Conservation (phyloP, 2,113 vertebrate species). For the Hippopotamus amphibius region DNA sequence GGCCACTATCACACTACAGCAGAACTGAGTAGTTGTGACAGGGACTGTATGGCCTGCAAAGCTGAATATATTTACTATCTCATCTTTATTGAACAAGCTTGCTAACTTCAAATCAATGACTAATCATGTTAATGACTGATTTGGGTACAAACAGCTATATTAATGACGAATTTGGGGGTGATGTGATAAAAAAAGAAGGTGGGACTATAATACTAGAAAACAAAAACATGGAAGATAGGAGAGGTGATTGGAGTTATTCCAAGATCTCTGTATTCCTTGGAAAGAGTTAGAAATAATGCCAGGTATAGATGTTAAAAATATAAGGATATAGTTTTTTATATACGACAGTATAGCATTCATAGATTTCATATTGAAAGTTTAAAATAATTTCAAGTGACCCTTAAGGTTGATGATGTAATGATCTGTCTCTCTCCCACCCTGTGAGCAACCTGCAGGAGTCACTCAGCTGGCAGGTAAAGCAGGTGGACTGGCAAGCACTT, state of each 20-base stretch:
- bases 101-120: not conserved
- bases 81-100: conserved; percentile 10
- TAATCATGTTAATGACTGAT: not conserved
- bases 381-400: conserved; percentile 19
- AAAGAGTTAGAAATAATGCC: not conserved
- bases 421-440: not conserved
- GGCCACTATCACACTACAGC: not conserved
- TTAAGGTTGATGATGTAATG: not conserved
- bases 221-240: not conserved
- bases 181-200: not conserved
- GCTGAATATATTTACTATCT: conserved; percentile 1
- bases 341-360: not conserved
- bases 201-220: not conserved
- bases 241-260: not conserved
- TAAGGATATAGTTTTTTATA: not conserved
- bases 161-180: not conserved
- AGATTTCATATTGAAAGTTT: conserved; percentile 27
- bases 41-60: not conserved
- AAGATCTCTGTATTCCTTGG: not conserved
- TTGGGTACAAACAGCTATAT: not conserved
- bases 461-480: not conserved
- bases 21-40: not conserved
- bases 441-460: not conserved
- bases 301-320: not conserved
- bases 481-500: not conserved